Evolutionary conservation across 1,140 invertebrate genomes (phyloP).

Genomic region (Onthophagus taurus): DNA sequence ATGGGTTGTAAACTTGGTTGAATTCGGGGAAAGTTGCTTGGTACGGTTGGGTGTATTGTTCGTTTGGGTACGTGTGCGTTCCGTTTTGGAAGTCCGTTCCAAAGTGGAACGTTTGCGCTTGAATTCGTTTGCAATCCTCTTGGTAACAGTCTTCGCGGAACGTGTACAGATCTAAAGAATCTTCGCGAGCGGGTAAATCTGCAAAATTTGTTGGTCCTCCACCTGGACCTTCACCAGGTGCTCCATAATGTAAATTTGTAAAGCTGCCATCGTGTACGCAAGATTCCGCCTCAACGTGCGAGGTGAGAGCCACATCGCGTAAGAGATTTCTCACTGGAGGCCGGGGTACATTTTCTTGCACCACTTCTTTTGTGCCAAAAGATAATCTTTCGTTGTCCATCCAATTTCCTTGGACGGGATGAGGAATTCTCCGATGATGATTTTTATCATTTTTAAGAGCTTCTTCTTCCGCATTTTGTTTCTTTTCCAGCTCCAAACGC

Average conservation of each 20-base stretch:
- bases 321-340: slow-evolving; percentile 35
- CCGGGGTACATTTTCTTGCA: slow-evolving; percentile 19
- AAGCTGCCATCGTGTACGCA: slow-evolving; percentile 55
- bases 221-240: slow-evolving; percentile 28
- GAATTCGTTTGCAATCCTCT: slow-evolving; percentile 42
- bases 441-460: slow-evolving; percentile 34
- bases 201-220: slow-evolving; percentile 21
- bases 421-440: too few relatives aligned
- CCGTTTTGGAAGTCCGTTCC: slow-evolving; percentile 11
- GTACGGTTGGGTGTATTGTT: slow-evolving; percentile 25
- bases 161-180: slow-evolving; percentile 54
- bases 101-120: slow-evolving; percentile 22
- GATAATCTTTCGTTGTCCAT: slow-evolving; percentile 32
- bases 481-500: slow-evolving; percentile 85
- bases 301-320: slow-evolving; percentile 45
- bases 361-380: slow-evolving; percentile 16
- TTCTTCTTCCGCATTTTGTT: slow-evolving; percentile 44
- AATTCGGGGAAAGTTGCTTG: slow-evolving; percentile 22
- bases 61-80: slow-evolving; percentile 22
- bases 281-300: slow-evolving; percentile 48
- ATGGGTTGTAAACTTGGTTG: slow-evolving; percentile 44
- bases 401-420: slow-evolving; percentile 28
- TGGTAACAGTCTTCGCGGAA: slow-evolving; percentile 59
- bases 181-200: slow-evolving; percentile 47
- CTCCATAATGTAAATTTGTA: slow-evolving; percentile 52